These are phyloP conservation scores for Drosophila infuscata DNA, from an alignment of 2,888 invertebrate genomes.

Conservation along the genomic window DNA sequence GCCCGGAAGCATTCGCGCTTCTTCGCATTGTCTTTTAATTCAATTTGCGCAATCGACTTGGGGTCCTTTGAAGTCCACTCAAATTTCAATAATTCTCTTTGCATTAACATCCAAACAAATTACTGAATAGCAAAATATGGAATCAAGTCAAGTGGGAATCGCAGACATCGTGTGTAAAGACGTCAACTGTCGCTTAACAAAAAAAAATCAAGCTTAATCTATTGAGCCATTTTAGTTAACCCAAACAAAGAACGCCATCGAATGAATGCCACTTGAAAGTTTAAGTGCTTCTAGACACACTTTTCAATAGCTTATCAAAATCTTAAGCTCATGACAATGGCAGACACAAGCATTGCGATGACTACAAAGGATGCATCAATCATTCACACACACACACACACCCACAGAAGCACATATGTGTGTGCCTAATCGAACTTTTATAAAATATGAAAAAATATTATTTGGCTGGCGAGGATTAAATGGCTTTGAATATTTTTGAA, in stretches of 20 bases:
- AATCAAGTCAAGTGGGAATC: slow-evolving; percentile 18
- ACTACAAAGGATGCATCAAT: slow-evolving; percentile 47
- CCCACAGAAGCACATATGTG: slow-evolving; percentile 21
- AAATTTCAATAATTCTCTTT: slow-evolving; percentile 78
- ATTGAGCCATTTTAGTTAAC: slow-evolving; percentile 64
- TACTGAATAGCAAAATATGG: slow-evolving; percentile 42
- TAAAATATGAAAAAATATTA: slow-evolving; percentile 56
- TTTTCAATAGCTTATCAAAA: slow-evolving; percentile 77
- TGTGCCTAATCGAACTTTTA: slow-evolving; percentile 48
- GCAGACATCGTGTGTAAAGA: slow-evolving; percentile 21
- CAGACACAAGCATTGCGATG: slow-evolving; percentile 14
- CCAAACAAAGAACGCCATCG: slow-evolving; percentile 48
- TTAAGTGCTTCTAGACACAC: slow-evolving; percentile 76
- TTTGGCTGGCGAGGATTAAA: slow-evolving; percentile 13
- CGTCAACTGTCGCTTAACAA: slow-evolving; percentile 59
- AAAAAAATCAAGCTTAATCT: slow-evolving; percentile 19
- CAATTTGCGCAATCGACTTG: slow-evolving; percentile 70
- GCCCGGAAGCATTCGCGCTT: slow-evolving; percentile 42
- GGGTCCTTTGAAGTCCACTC: slow-evolving; percentile 78
- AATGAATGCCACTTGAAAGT: slow-evolving; percentile 58
- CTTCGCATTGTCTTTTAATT: slow-evolving; percentile 74
- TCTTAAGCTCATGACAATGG: slow-evolving; percentile 73
- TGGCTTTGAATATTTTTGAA: slow-evolving; percentile 6
- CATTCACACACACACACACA: slow-evolving; percentile 18
- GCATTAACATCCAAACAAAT: slow-evolving; percentile 68